A percentile compares a stretch with the other conserved stretches of the same genome.
Evolutionary conservation across 2,113 vertebrate species (phyloP).

Genomic region (Forbesichthys papilliferus): DNA sequence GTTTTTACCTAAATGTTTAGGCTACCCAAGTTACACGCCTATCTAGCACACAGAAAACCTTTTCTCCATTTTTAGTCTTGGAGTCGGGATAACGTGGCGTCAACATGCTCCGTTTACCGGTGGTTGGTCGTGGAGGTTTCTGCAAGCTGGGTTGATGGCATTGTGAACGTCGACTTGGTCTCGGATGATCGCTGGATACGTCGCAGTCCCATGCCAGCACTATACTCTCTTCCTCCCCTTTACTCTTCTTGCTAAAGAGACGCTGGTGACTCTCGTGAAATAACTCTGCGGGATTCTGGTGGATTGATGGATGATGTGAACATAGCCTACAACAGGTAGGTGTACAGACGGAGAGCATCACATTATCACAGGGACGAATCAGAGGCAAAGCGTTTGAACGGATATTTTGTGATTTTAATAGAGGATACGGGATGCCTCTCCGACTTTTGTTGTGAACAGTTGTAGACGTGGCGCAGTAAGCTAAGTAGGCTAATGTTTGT

Average conservation of each 20-base stretch:
- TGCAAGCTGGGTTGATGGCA: too few species aligned
- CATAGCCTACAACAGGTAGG: slow-evolving; percentile 52
- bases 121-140: too few species aligned
- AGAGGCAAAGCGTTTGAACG: neutral
- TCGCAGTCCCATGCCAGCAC: slow-evolving; percentile 47
- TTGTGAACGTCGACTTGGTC: slow-evolving; percentile 2
- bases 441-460: neutral
- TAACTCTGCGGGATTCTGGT: slow-evolving; percentile 38
- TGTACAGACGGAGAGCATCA: neutral
- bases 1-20: too few species aligned
- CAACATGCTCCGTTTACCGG: too few species aligned
- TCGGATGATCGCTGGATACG: slow-evolving; percentile 50
- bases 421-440: neutral
- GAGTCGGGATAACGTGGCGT: too few species aligned
- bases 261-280: slow-evolving; percentile 37
- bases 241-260: slow-evolving; percentile 38
- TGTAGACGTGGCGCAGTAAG: too few species aligned
- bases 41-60: too few species aligned
- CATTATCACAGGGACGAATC: neutral
- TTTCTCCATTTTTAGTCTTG: too few species aligned
- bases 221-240: slow-evolving; percentile 9
- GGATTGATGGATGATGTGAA: slow-evolving; percentile 58
- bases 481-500: too few species aligned
- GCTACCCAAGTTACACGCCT: too few species aligned
- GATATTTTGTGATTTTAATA: too few species aligned